Conservation (phyloP, 2,113 vertebrate genomes). For the Trematomus loennbergii region DNA sequence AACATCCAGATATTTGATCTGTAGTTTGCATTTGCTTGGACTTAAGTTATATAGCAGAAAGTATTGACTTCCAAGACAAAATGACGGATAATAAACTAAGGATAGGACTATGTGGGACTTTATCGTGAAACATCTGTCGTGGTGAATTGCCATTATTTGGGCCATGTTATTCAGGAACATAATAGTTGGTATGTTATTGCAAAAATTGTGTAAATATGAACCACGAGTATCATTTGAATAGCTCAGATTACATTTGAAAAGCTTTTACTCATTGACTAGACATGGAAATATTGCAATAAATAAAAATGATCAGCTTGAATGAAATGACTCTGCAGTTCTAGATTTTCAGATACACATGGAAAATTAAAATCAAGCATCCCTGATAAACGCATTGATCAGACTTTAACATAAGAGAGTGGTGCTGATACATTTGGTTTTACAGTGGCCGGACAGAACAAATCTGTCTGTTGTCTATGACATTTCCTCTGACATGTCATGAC, state of each 20-base stretch:
- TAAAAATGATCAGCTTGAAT: not conserved
- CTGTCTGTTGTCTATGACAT: not conserved
- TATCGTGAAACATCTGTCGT: too few species aligned
- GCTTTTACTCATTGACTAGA: not conserved
- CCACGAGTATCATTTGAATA: fast-evolving
- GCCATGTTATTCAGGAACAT: not conserved
- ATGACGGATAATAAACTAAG: not conserved
- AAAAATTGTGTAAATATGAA: not conserved
- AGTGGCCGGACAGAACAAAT: not conserved
- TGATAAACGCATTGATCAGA: not conserved
- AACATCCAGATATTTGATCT: not conserved
- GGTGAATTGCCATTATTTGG: too few species aligned
- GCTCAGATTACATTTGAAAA: fast-evolving
- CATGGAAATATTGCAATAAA: not conserved
- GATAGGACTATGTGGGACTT: too few species aligned
- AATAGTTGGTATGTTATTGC: fast-evolving
- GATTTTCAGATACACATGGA: not conserved
- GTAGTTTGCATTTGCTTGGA: not conserved
- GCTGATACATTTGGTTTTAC: too few species aligned
- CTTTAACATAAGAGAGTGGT: too few species aligned
- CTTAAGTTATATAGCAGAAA: not conserved
- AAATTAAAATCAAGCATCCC: not conserved
- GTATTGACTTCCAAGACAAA: not conserved
- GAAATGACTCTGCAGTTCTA: not conserved
- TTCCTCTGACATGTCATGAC: not conserved